Base-by-base conservation (phyloP, 1,140 invertebrate genomes). In the Cheumatopsyche charites region DNA sequence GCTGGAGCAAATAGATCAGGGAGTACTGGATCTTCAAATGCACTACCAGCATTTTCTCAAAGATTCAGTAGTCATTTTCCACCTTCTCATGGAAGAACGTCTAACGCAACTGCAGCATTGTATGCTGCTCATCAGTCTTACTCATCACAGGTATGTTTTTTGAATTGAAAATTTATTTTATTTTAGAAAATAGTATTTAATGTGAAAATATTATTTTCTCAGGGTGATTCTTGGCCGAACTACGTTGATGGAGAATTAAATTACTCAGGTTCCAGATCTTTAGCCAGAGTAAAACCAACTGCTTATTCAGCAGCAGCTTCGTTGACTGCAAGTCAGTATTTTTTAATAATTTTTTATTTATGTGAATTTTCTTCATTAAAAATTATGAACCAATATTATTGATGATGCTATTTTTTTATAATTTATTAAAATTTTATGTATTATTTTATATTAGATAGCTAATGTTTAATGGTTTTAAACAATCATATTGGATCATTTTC, bases 271-370 rank as follows among this genome's bases (percentile, higher is more conserved):
- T 55, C 62, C n/a, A 68, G 74, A 42, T 26, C 12, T 66, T 0
- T 41, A 9, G 9, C 3, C 29, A 36, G 29, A 36, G 9, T 36
- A 36, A 36, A 36, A 36, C 9, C 29, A 4, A 49, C 55, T 13
- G n/a, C n/a, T 55, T 49, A 73, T 41, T 76, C 75, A 41, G 75
- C 75, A 11, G 70, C 75, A 21, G 75, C 72, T 15, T 73, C 75
- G 12, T 62, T 76, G 12, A 71, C 75, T 62, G 75, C 75, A 71
- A 76, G 75, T 76, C 45, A 76, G 75, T 76, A 58, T 52, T 43
- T 55, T 43, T 42, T 15, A 13, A 58, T 42, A 26, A 67, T 17
- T 6, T 42, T 47, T n/a, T 47, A 15, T 47, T 47, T 61, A 61
- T 12, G 12, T 49, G 4, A 49, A 49, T 36, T 36, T 36, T 36